Evolutionary conservation across 2,888 invertebrate species (phyloP).

Genomic region (Acrocera orbiculus): DNA sequence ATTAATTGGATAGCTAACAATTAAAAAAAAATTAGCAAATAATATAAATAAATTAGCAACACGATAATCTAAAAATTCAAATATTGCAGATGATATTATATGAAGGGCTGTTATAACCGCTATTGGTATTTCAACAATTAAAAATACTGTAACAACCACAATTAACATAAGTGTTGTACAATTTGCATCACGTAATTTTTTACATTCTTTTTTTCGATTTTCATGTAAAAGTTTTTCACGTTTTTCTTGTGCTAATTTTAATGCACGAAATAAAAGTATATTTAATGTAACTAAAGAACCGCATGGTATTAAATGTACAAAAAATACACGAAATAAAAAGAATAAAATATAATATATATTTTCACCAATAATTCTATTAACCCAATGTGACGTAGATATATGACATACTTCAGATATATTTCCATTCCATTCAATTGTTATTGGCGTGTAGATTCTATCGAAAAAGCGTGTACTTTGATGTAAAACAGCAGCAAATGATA

Average conservation of each 20-base stretch:
- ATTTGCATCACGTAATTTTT: constrained; percentile 52
- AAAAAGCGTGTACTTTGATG: constrained; percentile 73
- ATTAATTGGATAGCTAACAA: constrained; percentile 81
- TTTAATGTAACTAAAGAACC: constrained; percentile 76
- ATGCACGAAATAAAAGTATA: constrained; percentile 66
- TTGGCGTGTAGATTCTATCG: constrained; percentile 45
- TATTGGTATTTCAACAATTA: constrained; percentile 67
- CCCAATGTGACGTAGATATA: constrained; percentile 50
- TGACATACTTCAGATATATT: constrained; percentile 50
- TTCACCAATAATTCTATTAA: constrained; percentile 42
- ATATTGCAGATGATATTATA: constrained; percentile 57
- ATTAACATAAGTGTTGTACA: constrained; percentile 78
- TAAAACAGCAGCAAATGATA: constrained; percentile 58
- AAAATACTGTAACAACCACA: constrained; percentile 69
- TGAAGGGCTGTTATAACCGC: constrained; percentile 69
- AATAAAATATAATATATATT: constrained; percentile 68
- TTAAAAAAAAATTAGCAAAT: constrained; percentile 80
- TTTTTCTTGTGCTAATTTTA: constrained; percentile 66
- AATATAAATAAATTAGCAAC: constrained; percentile 60
- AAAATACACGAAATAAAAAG: constrained; percentile 71
- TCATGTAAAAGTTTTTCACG: constrained; percentile 60
- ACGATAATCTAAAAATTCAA: constrained; percentile 55
- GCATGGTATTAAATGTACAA: constrained; percentile 85
- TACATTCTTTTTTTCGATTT: constrained; percentile 62
- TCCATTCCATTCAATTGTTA: constrained; percentile 48